phyloP scores from a whole-genome alignment of 2,113 vertebrate genomes.

The Fukomys damarensis region DNA sequence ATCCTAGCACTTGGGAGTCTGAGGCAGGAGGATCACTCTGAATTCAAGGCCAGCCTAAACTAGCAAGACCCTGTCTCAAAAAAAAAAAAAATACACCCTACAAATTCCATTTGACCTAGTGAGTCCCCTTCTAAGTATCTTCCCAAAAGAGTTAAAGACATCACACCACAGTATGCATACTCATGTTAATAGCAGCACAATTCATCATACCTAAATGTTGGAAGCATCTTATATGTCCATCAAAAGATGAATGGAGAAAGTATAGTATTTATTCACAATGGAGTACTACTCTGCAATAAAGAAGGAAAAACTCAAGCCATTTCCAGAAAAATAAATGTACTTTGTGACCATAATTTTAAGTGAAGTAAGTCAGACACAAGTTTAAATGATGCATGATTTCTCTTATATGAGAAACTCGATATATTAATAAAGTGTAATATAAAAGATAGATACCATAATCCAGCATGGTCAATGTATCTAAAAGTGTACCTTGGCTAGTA shows the following conservation, averaged over 20 bases:
- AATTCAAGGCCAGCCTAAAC: background rate
- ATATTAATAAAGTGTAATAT: background rate
- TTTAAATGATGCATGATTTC: background rate
- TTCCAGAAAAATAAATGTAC: background rate
- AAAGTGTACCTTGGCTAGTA: background rate
- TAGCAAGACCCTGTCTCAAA: background rate
- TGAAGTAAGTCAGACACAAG: background rate
- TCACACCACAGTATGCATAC: background rate
- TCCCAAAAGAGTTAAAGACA: background rate
- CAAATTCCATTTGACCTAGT: background rate
- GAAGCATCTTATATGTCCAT: background rate
- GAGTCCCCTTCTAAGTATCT: background rate
- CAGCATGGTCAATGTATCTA: background rate
- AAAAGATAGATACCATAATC: background rate
- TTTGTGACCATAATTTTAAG: background rate
- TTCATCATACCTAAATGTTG: background rate
- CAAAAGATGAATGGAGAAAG: background rate
- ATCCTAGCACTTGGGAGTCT: background rate
- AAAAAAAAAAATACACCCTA: background rate
- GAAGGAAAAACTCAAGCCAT: background rate
- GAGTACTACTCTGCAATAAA: background rate
- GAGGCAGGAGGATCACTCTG: background rate
- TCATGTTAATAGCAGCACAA: background rate
- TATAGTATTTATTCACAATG: background rate
- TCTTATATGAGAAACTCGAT: background rate